phyloP scores from a whole-genome alignment of 2,797 vertebrate genomes.

The Leptoclinus maculatus region DNA sequence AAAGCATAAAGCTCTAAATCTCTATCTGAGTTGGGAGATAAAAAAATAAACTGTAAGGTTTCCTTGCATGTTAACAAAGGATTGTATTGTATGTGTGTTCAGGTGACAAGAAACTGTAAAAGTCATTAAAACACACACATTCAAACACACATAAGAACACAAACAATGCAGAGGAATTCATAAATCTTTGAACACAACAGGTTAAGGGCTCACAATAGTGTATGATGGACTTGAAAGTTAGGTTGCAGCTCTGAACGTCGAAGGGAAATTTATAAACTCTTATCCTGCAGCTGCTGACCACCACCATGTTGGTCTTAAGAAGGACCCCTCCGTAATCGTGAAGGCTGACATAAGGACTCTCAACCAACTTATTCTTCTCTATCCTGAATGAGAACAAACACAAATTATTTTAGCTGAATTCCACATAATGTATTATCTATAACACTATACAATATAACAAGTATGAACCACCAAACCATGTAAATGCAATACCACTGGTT shows the following conservation, averaged over 20 bases:
- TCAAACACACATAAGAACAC: not conserved
- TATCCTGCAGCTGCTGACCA: conserved; percentile 56
- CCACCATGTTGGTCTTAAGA: not conserved
- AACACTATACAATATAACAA: not conserved
- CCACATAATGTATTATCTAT: not conserved
- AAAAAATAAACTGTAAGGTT: not conserved
- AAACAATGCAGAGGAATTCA: not conserved
- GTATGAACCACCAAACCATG: too few relatives aligned
- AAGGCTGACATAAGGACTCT: conserved; percentile 33
- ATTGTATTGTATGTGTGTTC: not conserved
- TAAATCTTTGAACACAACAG: not conserved
- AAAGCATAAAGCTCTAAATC: rapidly evolving
- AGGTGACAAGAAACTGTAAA: not conserved
- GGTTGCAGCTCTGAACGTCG: conserved; percentile 55
- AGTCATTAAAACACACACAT: not conserved
- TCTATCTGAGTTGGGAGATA: not conserved
- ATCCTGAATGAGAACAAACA: conserved; percentile 31
- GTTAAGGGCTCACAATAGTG: conserved; percentile 27
- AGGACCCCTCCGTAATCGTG: rapidly evolving
- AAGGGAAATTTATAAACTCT: conserved; percentile 61
- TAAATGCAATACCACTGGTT: not conserved
- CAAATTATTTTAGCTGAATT: not conserved
- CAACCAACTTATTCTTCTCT: conserved; percentile 34
- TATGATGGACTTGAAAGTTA: conserved; percentile 43
- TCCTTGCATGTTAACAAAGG: not conserved